Conservation (phyloP, 2,113 vertebrate genomes). For the Nothoprocta perdicaria region DNA sequence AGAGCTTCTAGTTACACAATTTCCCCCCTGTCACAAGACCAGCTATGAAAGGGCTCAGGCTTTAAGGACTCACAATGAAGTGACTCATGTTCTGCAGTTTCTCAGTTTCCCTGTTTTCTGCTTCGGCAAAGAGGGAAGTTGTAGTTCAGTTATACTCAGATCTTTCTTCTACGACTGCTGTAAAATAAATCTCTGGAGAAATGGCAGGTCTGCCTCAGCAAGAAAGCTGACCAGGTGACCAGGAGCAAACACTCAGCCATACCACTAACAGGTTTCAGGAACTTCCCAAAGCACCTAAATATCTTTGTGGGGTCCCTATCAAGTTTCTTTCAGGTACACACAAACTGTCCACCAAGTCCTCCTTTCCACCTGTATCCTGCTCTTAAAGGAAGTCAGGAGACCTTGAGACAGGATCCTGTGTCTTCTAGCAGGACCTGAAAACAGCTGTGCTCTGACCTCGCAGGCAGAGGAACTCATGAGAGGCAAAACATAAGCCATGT, state of each 20-base stretch:
- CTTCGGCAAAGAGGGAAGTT: not conserved
- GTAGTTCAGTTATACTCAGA: not conserved
- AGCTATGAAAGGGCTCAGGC: not conserved
- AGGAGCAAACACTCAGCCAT: not conserved
- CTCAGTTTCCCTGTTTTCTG: not conserved
- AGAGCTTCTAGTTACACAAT: not conserved
- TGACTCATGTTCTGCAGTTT: slow-evolving; percentile 16
- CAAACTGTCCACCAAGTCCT: not conserved
- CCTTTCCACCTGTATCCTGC: not conserved
- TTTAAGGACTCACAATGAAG: not conserved
- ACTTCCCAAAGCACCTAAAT: too few relatives aligned
- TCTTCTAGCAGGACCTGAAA: not conserved
- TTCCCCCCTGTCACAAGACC: slow-evolving; percentile 7
- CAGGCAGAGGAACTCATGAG: not conserved
- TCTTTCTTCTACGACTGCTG: not conserved
- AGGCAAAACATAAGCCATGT: not conserved
- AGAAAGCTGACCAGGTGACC: not conserved
- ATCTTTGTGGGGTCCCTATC: not conserved
- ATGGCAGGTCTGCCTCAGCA: not conserved
- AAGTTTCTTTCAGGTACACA: not conserved
- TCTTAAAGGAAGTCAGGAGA: not conserved
- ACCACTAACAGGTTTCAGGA: too few relatives aligned
- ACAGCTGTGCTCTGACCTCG: not conserved
- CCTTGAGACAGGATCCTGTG: not conserved
- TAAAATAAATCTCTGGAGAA: not conserved